Evolutionary conservation across 1,140 invertebrate species (phyloP), one percentile per base, ranked within the genome.

Genomic region (Monomorium pharaonis): DNA sequence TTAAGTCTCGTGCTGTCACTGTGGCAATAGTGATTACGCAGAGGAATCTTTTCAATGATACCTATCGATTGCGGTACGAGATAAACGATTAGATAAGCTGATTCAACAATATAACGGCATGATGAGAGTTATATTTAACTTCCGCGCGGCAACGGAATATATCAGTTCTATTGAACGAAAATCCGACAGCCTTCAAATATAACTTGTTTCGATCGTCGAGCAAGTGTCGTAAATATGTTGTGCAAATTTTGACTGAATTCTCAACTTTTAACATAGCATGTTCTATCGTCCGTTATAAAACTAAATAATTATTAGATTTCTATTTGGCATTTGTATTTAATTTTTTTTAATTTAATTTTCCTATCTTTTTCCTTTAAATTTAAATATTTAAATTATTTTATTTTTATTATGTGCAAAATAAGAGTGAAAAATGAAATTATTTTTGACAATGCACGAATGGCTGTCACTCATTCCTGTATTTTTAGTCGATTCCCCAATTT

Each of bases 91-190:
- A 37, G 37, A 18, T 30, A 30, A 24, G 14, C 47, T 51, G 62
- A 67, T n/a, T 47, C 58, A n/a, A 9, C 42, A 30, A 37, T 69
- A 30, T 69, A 30, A 4, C 30, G 33, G 30, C 44, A 30, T 63
- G 21, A 21, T 21, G 54, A 70, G 30, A 80, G 70, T 80, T 37
- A 69, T 54, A 70, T 80, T 70, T 80, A 70, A 80, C 77, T 70
- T 80, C 63, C 30, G 14, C 44, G 21, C 16, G 3, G 33, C n/a
- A 37, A 3, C 47, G 21, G 30, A 18, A 54, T 47, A 42, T 54
- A 70, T 70, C 33, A 33, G 3, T 30, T 12, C 33, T 24, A 51
- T 80, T 54, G 47, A 33, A 49, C 18, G 27, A 14, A 77, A 77
- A 77, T 77, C 21, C 30, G 47, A 21, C 75, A 47, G 37, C 30